Conservation (phyloP, 2,113 vertebrate genomes). For the Sorex fumeus region DNA sequence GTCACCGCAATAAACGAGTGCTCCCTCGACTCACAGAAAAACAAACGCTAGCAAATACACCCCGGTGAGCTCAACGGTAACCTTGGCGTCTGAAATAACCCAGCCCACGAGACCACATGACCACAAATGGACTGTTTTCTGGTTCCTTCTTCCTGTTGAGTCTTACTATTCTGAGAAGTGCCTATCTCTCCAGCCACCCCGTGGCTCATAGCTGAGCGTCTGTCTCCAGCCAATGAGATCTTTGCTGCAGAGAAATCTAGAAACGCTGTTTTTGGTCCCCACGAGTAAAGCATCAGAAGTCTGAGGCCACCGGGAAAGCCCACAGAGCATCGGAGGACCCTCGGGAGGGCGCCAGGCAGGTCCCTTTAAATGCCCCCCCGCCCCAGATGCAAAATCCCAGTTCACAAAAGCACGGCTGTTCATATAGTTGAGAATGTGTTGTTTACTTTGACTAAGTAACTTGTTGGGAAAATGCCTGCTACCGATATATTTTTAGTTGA, state of each 20-base stretch:
- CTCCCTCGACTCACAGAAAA: not conserved
- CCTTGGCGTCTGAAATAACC: conserved; percentile 55
- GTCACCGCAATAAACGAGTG: not conserved
- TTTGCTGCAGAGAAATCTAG: conserved; percentile 53
- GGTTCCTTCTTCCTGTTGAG: conserved; percentile 55
- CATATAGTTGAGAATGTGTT: conserved; percentile 71
- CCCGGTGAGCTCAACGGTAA: not conserved
- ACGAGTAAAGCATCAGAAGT: not conserved
- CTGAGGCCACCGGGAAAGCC: conserved; percentile 64
- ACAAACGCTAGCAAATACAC: not conserved
- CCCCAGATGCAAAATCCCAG: conserved; percentile 33
- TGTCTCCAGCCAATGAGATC: conserved; percentile 58
- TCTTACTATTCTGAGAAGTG: conserved; percentile 17
- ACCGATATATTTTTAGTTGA: conserved; percentile 83
- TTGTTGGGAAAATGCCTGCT: conserved; percentile 72
- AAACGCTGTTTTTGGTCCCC: conserved; percentile 50
- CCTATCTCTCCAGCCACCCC: not conserved
- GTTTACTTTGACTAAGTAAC: conserved; percentile 79
- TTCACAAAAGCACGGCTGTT: conserved; percentile 69
- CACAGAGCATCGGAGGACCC: conserved; percentile 25
- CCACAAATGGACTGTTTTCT: conserved; percentile 42
- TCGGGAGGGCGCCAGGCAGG: conserved; percentile 52
- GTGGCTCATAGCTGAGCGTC: conserved; percentile 62
- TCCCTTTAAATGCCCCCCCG: conserved; percentile 78
- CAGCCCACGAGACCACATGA: conserved; percentile 59